phyloP scores from a whole-genome alignment of 1,140 invertebrate genomes.

The Pseudomyrmex dendroicus region DNA sequence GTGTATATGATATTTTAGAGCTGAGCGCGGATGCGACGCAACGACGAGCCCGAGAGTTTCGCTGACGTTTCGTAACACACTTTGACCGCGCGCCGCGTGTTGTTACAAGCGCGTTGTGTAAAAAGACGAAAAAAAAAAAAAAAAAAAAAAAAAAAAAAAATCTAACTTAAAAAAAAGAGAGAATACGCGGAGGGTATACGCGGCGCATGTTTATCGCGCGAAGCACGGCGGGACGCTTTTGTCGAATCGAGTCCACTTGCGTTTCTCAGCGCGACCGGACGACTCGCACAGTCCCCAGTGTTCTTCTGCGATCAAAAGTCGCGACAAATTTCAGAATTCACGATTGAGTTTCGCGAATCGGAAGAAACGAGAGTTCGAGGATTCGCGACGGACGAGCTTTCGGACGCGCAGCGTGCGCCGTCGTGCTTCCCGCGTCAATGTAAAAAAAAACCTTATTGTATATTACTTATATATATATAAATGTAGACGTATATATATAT shows the following conservation, averaged over 20 bases:
- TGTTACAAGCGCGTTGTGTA: slow-evolving; percentile 57
- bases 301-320: background rate
- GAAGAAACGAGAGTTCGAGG: background rate
- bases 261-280: background rate
- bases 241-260: background rate
- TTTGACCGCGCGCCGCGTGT: slow-evolving; percentile 47
- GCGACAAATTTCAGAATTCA: background rate
- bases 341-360: background rate
- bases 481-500: slow-evolving; percentile 65
- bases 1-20: background rate
- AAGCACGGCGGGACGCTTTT: slow-evolving; percentile 15
- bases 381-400: background rate
- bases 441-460: slow-evolving; percentile 79
- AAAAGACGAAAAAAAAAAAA: slow-evolving; percentile 25
- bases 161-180: slow-evolving; percentile 76
- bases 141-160: slow-evolving; percentile 40
- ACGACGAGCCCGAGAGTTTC: background rate
- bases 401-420: slow-evolving; percentile 52
- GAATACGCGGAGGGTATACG: background rate
- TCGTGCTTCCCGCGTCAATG: slow-evolving; percentile 68
- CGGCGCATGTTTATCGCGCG: background rate
- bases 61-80: background rate
- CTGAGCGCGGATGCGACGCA: slow-evolving; percentile 3
- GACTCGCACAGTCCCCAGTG: too few relatives aligned
- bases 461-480: slow-evolving; percentile 75